Base-by-base conservation (phyloP, 2,888 invertebrate genomes). In the Tyria jacobaeae region DNA sequence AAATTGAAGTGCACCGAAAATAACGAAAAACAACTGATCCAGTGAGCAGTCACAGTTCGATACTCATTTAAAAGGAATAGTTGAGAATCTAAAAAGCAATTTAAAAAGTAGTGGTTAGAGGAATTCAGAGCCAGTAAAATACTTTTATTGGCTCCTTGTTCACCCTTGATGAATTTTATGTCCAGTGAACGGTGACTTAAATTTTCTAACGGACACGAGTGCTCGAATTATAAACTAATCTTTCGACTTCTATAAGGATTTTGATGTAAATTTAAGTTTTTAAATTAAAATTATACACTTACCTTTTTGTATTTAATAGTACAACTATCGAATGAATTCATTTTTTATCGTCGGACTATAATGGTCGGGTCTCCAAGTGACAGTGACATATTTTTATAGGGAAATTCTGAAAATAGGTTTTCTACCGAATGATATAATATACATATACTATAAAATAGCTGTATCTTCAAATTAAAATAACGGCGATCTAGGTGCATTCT, bases 61-160 rank as follows among this genome's bases (percentile, higher is more conserved):
- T 35, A 24, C 35, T 51, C 14, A 51, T 51, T 51, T 51, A 21
- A 21, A 35, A 34, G 15, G 14, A 34, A 51, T 21, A 34, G 50
- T 50, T 50, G 3, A 34, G 4, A 34, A 14, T 35, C 14, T 34
- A 51, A 21, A 51, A 51, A 51, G 21, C 21, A 21, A 51, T 51
- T 35, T 51, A 21, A 21, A 51, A 24, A 14, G 4, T 44, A 44
- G 4, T 35, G 21, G 47, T 10, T 24, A 47, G 25, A 24, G 12
- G 0, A 24, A 35, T 27, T 27, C 9, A 12, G 37, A 37, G 48
- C 41, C 44, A 57, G 60, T 35, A 48, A 41, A 34, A 57, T 60
- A 64, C 24, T 72, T 64, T 74, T 74, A 73, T 73, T 73, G 57
- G 57, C 14, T 35, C 35, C 51, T 34, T 39, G 44, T 48, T 62